These are phyloP conservation scores for Plotosus lineatus DNA, from an alignment of 2,113 vertebrate genomes.

Conservation along the genomic window DNA sequence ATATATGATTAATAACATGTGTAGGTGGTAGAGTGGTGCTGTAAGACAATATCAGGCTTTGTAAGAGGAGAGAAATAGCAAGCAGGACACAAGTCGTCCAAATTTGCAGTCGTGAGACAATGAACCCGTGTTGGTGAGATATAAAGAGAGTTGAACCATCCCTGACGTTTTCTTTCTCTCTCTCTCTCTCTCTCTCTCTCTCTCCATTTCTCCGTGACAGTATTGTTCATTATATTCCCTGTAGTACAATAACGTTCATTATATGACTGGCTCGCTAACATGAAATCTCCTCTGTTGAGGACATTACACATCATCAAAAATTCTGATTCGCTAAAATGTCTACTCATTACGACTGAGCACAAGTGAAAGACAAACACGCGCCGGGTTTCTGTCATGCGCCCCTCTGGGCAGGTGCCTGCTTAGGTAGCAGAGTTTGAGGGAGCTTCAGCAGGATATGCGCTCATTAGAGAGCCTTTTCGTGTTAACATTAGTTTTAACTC, in stretches of 20 bases:
- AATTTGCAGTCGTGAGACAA: background rate
- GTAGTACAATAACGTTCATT: slow-evolving; percentile 27
- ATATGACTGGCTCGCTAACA: slow-evolving; percentile 27
- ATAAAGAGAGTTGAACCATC: background rate
- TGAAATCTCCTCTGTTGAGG: slow-evolving; percentile 31
- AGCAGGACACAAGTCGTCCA: background rate
- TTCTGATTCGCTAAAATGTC: slow-evolving; percentile 26
- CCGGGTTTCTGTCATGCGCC: slow-evolving; percentile 13
- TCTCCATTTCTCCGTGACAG: background rate
- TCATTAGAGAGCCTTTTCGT: slow-evolving; percentile 68
- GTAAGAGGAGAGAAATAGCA: background rate
- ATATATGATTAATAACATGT: too few relatives aligned
- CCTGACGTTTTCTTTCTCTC: background rate
- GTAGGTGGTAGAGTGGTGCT: too few relatives aligned
- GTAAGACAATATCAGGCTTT: background rate
- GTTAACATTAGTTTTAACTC: slow-evolving; percentile 63
- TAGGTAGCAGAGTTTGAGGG: slow-evolving; percentile 40
- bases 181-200: background rate
- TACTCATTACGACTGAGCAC: slow-evolving; percentile 25
- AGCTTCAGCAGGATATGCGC: slow-evolving; percentile 66
- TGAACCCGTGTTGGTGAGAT: background rate
- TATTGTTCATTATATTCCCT: slow-evolving; percentile 25
- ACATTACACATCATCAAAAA: slow-evolving; percentile 42
- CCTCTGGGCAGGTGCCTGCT: slow-evolving; percentile 40
- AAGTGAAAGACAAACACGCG: slow-evolving; percentile 4